These are phyloP conservation scores for Macrobrachium nipponense DNA, from an alignment of 1,140 invertebrate genomes.

Conservation along the genomic window DNA sequence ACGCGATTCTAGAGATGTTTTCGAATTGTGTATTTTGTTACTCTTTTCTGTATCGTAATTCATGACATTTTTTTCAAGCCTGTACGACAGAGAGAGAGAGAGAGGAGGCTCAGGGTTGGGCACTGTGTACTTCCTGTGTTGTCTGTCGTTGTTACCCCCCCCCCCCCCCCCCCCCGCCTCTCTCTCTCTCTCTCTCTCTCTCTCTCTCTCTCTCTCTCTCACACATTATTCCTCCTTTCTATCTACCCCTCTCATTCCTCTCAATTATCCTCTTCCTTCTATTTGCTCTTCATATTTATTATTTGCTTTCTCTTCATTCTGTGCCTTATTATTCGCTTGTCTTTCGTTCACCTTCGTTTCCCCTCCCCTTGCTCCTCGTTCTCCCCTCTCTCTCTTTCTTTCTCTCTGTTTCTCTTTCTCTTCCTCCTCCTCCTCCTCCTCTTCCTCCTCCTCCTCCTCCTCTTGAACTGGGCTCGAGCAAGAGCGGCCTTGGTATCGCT, in stretches of 20 bases:
- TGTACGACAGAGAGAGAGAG: conserved; percentile 3
- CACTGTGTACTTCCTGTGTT: neutral
- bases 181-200: conserved; percentile 37
- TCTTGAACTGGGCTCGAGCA: too few relatives aligned
- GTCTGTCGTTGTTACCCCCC: conserved; percentile 1
- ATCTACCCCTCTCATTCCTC: neutral
- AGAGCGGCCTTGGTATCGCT: too few relatives aligned
- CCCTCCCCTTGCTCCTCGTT: neutral
- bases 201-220: conserved; percentile 28
- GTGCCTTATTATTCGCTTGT: neutral
- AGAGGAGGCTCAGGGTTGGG: neutral
- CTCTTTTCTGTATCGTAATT: too few relatives aligned
- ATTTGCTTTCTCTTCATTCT: neutral
- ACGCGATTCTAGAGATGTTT: too few relatives aligned
- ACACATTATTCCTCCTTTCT: neutral
- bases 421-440: neutral
- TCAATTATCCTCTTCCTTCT: neutral
- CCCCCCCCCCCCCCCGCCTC: conserved; percentile 5
- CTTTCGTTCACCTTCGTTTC: neutral
- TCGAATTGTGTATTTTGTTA: too few relatives aligned
- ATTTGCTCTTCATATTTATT: too few relatives aligned
- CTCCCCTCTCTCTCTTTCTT: conserved; percentile 7
- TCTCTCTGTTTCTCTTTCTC: conserved; percentile 4
- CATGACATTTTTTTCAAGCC: neutral
- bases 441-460: neutral